Conservation (phyloP, 2,797 vertebrate genomes). For the Anguilla megastoma region DNA sequence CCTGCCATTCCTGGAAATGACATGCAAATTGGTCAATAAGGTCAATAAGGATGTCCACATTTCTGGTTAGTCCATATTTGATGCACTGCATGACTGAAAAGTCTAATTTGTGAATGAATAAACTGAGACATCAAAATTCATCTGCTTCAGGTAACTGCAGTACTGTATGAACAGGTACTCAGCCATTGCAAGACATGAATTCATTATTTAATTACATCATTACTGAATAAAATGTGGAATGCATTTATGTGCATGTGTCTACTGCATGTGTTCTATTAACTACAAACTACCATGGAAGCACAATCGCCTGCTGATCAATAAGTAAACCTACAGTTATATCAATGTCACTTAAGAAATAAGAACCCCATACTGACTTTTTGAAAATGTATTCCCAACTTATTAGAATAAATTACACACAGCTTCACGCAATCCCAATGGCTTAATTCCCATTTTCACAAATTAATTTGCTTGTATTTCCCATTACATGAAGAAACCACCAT, state of each 20-base stretch:
- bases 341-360: constrained; percentile 7
- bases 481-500: background rate
- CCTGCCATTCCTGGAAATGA: background rate
- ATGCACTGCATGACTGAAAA: background rate
- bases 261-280: background rate
- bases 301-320: background rate
- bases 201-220: background rate
- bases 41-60: background rate
- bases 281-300: background rate
- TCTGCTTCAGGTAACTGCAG: background rate
- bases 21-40: background rate
- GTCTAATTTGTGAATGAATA: background rate
- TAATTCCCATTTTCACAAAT: constrained; percentile 6
- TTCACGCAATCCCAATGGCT: constrained; percentile 1
- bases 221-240: background rate
- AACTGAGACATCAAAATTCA: background rate
- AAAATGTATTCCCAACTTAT: constrained; percentile 25
- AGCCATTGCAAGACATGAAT: background rate
- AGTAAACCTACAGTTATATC: background rate
- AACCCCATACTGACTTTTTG: constrained; percentile 19
- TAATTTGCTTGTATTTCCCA: background rate
- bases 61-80: background rate
- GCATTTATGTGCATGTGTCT: background rate
- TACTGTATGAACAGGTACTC: background rate
- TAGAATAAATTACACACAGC: constrained; percentile 22